Evolutionary conservation across 2,797 vertebrate genomes (phyloP).

Genomic region (Tarsius wallacei): DNA sequence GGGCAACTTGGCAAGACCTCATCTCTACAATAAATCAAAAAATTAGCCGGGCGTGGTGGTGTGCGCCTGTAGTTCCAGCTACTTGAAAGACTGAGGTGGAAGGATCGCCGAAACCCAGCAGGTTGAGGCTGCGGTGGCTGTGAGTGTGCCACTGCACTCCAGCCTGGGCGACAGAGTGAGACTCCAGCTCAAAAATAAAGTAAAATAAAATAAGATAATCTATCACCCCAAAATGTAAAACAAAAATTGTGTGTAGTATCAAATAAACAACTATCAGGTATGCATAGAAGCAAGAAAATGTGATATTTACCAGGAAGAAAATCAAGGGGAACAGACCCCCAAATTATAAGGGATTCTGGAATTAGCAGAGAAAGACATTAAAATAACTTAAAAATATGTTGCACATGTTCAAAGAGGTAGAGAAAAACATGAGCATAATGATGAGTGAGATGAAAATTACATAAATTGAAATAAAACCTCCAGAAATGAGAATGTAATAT

Average conservation of each 20-base stretch:
- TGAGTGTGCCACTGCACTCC: too few species aligned
- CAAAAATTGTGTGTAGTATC: not conserved
- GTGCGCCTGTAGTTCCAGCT: too few species aligned
- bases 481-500: not conserved
- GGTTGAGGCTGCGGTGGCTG: too few species aligned
- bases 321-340: not conserved
- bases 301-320: not conserved
- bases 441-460: not conserved
- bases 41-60: too few species aligned
- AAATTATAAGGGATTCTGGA: not conserved
- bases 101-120: too few species aligned
- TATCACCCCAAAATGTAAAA: not conserved
- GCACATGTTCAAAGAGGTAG: not conserved
- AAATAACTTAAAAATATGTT: not conserved
- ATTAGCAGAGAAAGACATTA: not conserved
- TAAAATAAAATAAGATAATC: not conserved
- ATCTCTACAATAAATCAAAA: too few species aligned
- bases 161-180: too few species aligned
- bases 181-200: too few species aligned
- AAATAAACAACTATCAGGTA: not conserved
- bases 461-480: not conserved
- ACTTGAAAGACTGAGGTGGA: too few species aligned
- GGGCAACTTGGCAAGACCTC: too few species aligned
- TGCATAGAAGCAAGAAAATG: not conserved
- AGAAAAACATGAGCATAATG: not conserved